Base-by-base conservation (phyloP, 2,797 vertebrate species). In the Tangara arthus region DNA sequence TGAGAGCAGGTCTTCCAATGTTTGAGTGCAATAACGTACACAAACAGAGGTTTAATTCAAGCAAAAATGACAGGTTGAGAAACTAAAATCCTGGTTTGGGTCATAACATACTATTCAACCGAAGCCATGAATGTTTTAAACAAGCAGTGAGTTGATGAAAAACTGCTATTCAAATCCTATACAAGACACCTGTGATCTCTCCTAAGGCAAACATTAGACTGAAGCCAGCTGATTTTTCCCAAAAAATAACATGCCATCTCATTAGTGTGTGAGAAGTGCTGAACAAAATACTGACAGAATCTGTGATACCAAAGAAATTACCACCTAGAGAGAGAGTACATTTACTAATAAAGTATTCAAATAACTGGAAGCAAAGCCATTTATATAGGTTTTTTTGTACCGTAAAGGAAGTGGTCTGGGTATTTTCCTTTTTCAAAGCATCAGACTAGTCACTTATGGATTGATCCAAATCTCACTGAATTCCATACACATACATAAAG, bases 351-450 rank as follows among this genome's bases (percentile, higher is more conserved):
- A 81, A 72, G 9, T 23, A n/a, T 61, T 91, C 41, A 50, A 86
- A 63, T 41, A 84, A 47, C 15, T 63, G 24, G 19, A 83, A 93
- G 16, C 7, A 81, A 86, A 68, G 10, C 2, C 32, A 64, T 34
- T 59, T 63, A 53, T 27, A 70, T 15, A 64, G 32, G 12, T 2
- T 73, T 49, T 64, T 77, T 41, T 35, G 16, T 65, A n/a, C 24
- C 0, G 0, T 23, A 47, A 77, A 76, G n/a, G 24, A 72, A 59
- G 77, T 35, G 16, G 13, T 34, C 21, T 37, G 12, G 4, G 3
- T 60, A 44, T 85, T 90, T 78, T 71, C 22, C 26, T 85, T 77
- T 84, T 50, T 20, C 35, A 73, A 63, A 20, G 12, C 16, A 53
- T 30, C 28, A 87, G 61, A 89, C 60, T 91, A 70, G n/a, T 87